Percentiles rank a stretch among this genome's conserved stretches.
phyloP scores from a whole-genome alignment of 2,113 vertebrate species.

The Urocolius indicus region DNA sequence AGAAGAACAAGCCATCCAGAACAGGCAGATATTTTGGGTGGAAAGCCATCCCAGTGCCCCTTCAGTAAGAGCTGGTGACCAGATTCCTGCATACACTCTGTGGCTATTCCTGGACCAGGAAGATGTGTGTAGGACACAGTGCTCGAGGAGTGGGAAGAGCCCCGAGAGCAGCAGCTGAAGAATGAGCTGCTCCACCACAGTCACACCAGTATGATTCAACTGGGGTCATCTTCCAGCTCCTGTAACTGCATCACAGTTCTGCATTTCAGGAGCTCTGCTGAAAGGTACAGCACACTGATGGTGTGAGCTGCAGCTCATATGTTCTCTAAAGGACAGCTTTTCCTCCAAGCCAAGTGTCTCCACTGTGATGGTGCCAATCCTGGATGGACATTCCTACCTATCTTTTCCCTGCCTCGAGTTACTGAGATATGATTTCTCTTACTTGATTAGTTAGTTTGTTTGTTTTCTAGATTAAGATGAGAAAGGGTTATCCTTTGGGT shows the following conservation, averaged over 20 bases:
- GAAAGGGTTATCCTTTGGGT: not conserved
- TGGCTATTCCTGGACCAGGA: not conserved
- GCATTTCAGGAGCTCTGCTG: not conserved
- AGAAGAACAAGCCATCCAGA: not conserved
- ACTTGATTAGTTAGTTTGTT: not conserved
- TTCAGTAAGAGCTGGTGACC: not conserved
- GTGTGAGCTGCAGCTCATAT: not conserved
- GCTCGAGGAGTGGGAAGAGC: not conserved
- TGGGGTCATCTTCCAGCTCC: not conserved
- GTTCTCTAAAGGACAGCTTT: not conserved
- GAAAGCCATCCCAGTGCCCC: not conserved
- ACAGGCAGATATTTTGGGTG: fast-evolving
- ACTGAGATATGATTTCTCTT: not conserved
- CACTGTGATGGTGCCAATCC: not conserved
- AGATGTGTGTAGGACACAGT: fast-evolving
- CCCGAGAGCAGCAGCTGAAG: not conserved
- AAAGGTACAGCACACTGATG: not conserved
- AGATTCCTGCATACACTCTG: not conserved
- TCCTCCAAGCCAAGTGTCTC: not conserved
- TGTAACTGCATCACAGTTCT: not conserved
- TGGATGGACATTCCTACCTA: not conserved
- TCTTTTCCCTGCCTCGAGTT: not conserved
- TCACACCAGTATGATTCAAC: not conserved
- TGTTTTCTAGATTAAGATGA: not conserved
- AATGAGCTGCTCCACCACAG: not conserved